Evolutionary conservation across 2,888 invertebrate genomes (phyloP).

Genomic region (Drosophila villosipedis): DNA sequence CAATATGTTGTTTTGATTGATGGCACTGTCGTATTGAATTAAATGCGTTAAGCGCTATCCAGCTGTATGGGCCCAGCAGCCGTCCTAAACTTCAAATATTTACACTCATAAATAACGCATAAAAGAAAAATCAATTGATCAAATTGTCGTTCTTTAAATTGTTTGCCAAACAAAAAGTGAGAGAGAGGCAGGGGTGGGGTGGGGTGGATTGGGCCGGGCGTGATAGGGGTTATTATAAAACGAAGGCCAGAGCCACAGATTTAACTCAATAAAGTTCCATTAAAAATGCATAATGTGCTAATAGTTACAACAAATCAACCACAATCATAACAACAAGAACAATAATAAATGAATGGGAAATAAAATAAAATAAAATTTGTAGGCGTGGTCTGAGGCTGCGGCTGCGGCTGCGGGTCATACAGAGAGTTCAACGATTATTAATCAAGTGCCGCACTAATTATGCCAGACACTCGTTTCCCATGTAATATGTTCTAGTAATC

Average conservation of each 20-base stretch:
- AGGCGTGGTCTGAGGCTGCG: conserved; percentile 42
- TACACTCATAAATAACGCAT: conserved; percentile 72
- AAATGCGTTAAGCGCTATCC: not conserved
- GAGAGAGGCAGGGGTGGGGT: not conserved
- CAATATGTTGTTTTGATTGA: conserved; percentile 68
- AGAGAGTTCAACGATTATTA: conserved; percentile 77
- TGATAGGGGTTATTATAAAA: conserved; percentile 50
- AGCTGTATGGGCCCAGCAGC: conserved; percentile 14
- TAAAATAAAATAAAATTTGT: conserved; percentile 29
- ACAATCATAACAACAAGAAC: conserved; percentile 37
- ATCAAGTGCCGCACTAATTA: conserved; percentile 76
- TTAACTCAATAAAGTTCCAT: conserved; percentile 70
- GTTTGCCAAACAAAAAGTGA: conserved; percentile 33
- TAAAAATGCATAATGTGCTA: conserved; percentile 65
- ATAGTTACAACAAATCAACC: conserved; percentile 71
- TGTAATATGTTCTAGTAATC: conserved; percentile 42
- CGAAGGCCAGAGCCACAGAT: conserved; percentile 63
- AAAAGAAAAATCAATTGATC: conserved; percentile 59
- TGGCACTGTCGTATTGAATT: conserved; percentile 57
- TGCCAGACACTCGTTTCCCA: conserved; percentile 40
- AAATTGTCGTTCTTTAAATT: conserved; percentile 52
- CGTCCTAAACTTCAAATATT: conserved; percentile 68
- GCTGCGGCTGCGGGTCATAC: conserved; percentile 61
- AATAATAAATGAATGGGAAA: conserved; percentile 18
- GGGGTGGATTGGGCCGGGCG: not conserved